Evolutionary conservation across 92 coral and sea anemone genomes (phyloP).

Genomic region (Heteractis magnifica): DNA sequence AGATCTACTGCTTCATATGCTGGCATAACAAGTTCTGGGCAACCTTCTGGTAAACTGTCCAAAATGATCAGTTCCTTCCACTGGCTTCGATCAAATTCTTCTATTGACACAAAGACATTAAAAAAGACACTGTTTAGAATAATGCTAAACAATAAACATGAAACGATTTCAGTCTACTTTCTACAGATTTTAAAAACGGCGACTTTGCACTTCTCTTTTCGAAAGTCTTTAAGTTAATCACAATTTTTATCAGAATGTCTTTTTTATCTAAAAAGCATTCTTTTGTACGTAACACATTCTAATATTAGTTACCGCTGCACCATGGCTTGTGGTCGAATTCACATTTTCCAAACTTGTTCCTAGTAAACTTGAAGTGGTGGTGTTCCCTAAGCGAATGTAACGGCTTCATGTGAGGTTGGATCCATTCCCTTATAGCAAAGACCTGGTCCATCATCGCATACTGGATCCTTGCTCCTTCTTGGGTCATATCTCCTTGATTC

Average conservation of each 20-base stretch:
- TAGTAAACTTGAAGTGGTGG: conserved; percentile 39
- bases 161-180: too few species aligned
- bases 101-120: background rate
- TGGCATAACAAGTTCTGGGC: conserved; percentile 49
- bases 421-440: conserved; percentile 55
- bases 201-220: too few species aligned
- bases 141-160: too few species aligned
- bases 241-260: too few species aligned
- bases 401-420: conserved; percentile 32
- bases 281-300: too few species aligned
- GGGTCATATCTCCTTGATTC: conserved; percentile 45
- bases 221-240: too few species aligned
- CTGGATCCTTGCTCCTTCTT: conserved; percentile 55
- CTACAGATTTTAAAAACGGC: too few species aligned
- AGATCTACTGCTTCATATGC: conserved; percentile 42
- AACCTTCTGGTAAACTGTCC: conserved; percentile 11
- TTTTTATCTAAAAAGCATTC: too few species aligned
- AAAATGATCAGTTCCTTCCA: conserved; percentile 30
- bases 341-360: conserved; percentile 23
- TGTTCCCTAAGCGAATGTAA: conserved; percentile 15
- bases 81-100: conserved; percentile 16
- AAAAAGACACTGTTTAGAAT: background rate
- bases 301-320: conserved; percentile 17
- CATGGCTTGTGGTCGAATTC: conserved; percentile 27
- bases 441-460: conserved; percentile 40